These are phyloP conservation scores for Lacerta agilis DNA, from an alignment of 2,797 vertebrate genomes.

Conservation along the genomic window DNA sequence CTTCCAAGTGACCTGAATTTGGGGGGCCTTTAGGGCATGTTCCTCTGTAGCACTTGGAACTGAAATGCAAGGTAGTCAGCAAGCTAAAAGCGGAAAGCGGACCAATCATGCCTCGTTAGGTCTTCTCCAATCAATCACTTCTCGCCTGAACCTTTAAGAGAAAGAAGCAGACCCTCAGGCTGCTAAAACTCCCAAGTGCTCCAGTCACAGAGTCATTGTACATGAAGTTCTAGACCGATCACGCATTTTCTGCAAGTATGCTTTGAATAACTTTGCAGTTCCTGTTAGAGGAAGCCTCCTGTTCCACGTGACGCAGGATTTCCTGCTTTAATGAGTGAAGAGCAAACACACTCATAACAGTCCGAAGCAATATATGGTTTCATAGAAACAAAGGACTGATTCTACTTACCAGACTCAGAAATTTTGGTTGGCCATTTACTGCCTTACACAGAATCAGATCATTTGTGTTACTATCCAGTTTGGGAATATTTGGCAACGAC, in stretches of 20 bases:
- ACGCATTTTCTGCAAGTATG: not conserved
- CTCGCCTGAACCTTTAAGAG: slow-evolving; percentile 38
- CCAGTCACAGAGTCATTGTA: not conserved
- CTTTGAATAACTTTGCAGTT: not conserved
- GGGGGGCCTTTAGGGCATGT: slow-evolving; percentile 8
- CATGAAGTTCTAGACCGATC: slow-evolving; percentile 1
- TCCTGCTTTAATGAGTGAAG: not conserved
- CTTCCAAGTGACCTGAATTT: slow-evolving; percentile 20
- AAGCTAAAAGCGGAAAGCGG: slow-evolving; percentile 43
- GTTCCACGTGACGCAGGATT: not conserved
- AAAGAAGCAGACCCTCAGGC: slow-evolving; percentile 14
- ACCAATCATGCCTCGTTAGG: not conserved
- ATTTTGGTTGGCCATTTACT: not conserved
- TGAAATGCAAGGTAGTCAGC: slow-evolving; percentile 39
- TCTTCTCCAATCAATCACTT: slow-evolving; percentile 37
- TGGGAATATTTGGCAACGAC: too few species aligned
- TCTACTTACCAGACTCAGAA: not conserved
- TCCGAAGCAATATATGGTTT: not conserved
- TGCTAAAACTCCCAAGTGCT: slow-evolving; percentile 7
- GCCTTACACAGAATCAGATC: too few species aligned
- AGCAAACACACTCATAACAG: not conserved
- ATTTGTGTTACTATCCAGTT: too few species aligned
- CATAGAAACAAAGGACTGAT: not conserved
- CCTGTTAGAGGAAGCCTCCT: not conserved
- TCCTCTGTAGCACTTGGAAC: slow-evolving; percentile 7